Conservation (phyloP, 53 echinoderm and acorn worm species). For the Antedon mediterranea region DNA sequence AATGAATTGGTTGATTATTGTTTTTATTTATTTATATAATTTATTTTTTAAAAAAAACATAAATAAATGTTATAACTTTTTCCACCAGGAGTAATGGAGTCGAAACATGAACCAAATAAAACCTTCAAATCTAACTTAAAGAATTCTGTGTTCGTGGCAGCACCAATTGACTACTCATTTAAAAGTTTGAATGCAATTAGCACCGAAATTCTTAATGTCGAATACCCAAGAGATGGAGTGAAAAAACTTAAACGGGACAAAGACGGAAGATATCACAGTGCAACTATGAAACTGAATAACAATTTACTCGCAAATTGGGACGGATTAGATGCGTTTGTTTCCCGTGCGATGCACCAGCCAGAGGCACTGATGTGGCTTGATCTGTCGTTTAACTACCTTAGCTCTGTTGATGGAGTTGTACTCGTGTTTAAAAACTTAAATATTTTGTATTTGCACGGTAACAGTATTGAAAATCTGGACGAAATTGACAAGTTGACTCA, state of each 20-base stretch:
- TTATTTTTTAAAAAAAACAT: too few species aligned
- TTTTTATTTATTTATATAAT: too few species aligned
- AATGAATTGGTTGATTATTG: too few species aligned
- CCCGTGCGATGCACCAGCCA: conserved; percentile 31
- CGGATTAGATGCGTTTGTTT: conserved; percentile 43
- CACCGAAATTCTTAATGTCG: conserved; percentile 25
- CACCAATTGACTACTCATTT: conserved; percentile 82
- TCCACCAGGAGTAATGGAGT: too few species aligned
- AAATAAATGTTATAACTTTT: too few species aligned
- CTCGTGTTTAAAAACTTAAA: conserved; percentile 57
- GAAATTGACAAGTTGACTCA: conserved; percentile 54
- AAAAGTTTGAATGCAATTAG: conserved; percentile 47
- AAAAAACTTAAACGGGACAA: conserved; percentile 32
- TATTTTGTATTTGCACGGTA: conserved; percentile 89
- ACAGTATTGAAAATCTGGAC: conserved; percentile 48
- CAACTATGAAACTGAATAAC: conserved; percentile 68
- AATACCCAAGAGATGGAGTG: conserved; percentile 11
- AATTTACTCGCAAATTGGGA: conserved; percentile 63
- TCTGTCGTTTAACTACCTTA: conserved; percentile 68
- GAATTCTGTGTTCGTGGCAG: conserved; percentile 6
- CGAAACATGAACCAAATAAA: background rate
- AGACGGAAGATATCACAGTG: conserved; percentile 58
- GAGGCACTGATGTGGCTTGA: conserved; percentile 66
- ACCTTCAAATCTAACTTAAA: background rate
- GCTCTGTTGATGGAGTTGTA: conserved; percentile 47